Evolutionary conservation across 2,113 vertebrate species (phyloP).

Genomic region (Kryptolebias marmoratus): DNA sequence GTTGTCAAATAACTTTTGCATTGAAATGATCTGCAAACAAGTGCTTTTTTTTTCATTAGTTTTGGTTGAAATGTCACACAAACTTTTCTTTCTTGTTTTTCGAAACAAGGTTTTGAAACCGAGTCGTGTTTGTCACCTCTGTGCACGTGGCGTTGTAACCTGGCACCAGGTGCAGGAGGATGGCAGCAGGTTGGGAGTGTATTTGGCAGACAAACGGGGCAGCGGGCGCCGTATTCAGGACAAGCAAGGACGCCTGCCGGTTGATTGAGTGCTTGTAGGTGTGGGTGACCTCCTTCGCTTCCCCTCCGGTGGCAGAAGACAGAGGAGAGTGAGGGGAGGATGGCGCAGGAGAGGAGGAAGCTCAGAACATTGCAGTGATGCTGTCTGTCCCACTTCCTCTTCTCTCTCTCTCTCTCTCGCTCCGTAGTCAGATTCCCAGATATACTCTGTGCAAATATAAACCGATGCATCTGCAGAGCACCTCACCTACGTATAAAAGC

Average conservation of each 20-base stretch:
- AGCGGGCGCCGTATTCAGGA: slow-evolving; percentile 70
- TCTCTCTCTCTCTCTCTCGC: slow-evolving; percentile 17
- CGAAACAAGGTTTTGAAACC: background rate
- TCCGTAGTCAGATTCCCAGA: slow-evolving; percentile 17
- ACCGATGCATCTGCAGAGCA: background rate
- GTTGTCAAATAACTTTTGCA: background rate
- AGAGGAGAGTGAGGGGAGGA: slow-evolving; percentile 37
- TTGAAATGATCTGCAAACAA: background rate
- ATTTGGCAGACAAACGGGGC: slow-evolving; percentile 50
- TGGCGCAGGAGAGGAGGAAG: slow-evolving; percentile 32
- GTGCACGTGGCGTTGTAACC: slow-evolving; percentile 47
- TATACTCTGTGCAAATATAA: background rate
- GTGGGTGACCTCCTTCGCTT: slow-evolving; percentile 79
- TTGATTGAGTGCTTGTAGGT: slow-evolving; percentile 78
- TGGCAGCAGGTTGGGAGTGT: slow-evolving; percentile 46
- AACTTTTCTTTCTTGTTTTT: too few species aligned
- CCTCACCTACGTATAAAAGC: background rate
- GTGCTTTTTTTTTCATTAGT: background rate
- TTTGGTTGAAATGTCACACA: background rate
- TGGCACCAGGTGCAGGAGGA: slow-evolving; percentile 59
- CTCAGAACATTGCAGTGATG: slow-evolving; percentile 30
- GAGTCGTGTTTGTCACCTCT: slow-evolving; percentile 46
- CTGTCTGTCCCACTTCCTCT: slow-evolving; percentile 61
- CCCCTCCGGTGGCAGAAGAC: slow-evolving; percentile 51
- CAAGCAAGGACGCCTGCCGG: slow-evolving; percentile 75